Evolutionary conservation across 1,140 invertebrate genomes (phyloP).

Genomic region (Drosophila nasuta): DNA sequence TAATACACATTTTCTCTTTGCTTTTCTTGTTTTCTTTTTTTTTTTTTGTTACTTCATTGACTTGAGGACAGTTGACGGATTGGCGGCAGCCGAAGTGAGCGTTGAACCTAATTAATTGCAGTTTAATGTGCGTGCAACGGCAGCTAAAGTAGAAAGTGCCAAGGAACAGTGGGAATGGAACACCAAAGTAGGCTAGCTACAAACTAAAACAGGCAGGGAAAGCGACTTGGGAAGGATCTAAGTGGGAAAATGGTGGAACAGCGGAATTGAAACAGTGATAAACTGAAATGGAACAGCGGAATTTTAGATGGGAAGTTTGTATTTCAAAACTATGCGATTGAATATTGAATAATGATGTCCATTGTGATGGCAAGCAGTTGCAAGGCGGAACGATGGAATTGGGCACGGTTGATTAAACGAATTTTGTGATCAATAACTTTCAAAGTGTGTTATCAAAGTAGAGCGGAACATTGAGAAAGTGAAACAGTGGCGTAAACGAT

Average conservation of each 20-base stretch:
- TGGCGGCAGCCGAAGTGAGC: background rate
- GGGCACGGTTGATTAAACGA: no score
- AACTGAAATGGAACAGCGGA: background rate
- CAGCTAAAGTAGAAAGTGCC: background rate
- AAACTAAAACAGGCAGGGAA: background rate
- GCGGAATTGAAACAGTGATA: background rate
- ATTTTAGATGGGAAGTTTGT: no score
- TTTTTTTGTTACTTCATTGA: background rate
- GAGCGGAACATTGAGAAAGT: no score
- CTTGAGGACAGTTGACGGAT: conserved; percentile 36
- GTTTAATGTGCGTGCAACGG: conserved; percentile 28
- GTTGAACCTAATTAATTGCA: conserved; percentile 35
- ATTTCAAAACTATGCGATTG: no score
- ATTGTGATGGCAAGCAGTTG: no score
- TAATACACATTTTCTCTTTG: background rate
- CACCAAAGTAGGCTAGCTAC: background rate
- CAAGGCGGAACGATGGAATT: no score
- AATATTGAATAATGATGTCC: no score
- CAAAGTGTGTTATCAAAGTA: no score
- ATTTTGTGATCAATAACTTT: no score
- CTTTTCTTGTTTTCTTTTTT: background rate
- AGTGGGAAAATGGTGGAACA: background rate
- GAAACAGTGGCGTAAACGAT: background rate
- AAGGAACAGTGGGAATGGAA: conserved; percentile 5
- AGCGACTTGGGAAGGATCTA: background rate